A percentile compares a stretch with the other conserved stretches of the same genome.
Evolutionary conservation across 2,797 vertebrate species (phyloP).

Genomic region (Sebastes cheni): DNA sequence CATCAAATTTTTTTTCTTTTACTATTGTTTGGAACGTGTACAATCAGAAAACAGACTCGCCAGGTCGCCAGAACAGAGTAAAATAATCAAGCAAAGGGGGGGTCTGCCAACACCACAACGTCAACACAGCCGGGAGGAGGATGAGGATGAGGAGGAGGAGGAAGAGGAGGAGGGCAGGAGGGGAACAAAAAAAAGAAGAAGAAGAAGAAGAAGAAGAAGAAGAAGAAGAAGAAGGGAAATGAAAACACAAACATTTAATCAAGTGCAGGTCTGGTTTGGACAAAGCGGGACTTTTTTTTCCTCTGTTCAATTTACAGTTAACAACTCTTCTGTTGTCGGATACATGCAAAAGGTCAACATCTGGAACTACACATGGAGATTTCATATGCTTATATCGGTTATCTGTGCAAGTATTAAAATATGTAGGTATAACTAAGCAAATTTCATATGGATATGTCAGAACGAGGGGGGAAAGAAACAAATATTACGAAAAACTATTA

Average conservation of each 20-base stretch:
- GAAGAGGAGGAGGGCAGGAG: neutral
- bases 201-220: neutral
- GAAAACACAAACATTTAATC: conserved; percentile 79
- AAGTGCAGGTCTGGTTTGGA: conserved; percentile 87
- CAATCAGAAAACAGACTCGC: conserved; percentile 75
- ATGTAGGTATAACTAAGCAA: conserved; percentile 84
- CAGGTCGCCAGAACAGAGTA: conserved; percentile 60
- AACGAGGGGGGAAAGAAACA: conserved; percentile 60
- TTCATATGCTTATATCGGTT: conserved; percentile 82
- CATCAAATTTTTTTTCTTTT: conserved; percentile 73
- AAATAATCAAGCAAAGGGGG: conserved; percentile 79
- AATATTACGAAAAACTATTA: conserved; percentile 74
- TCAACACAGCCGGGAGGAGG: conserved; percentile 52
- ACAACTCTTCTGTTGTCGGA: conserved; percentile 78
- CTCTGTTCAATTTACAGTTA: conserved; percentile 80
- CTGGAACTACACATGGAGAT: conserved; percentile 86
- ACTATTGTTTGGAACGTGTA: conserved; percentile 77
- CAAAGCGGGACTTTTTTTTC: conserved; percentile 47
- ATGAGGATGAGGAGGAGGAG: neutral
- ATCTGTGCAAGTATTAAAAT: conserved; percentile 85
- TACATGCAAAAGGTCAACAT: conserved; percentile 87
- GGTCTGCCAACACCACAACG: conserved; percentile 62
- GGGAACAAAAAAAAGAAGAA: neutral
- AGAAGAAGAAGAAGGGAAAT: conserved; percentile 3
- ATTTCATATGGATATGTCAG: conserved; percentile 69